Evolutionary conservation across 2,888 invertebrate genomes (phyloP).

Genomic region (Phengaris alcon): DNA sequence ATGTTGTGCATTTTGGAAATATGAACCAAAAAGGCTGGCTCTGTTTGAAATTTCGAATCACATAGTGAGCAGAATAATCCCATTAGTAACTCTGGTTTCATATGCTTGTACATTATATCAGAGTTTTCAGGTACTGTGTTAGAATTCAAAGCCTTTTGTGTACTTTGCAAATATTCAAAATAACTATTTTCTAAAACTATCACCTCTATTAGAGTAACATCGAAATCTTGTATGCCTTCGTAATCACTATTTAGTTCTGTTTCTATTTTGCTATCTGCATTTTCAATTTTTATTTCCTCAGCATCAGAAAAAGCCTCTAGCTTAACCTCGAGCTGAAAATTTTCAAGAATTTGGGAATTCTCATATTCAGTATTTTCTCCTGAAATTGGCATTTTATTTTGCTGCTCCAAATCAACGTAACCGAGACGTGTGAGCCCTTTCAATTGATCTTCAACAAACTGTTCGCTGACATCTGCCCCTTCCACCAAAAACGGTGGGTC

Average conservation of each 20-base stretch:
- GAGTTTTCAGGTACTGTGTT: constrained; percentile 55
- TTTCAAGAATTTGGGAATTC: constrained; percentile 36
- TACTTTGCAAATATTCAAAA: constrained; percentile 58
- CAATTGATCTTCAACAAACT: constrained; percentile 59
- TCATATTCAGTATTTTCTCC: constrained; percentile 34
- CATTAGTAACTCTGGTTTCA: constrained; percentile 45
- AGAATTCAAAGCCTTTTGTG: constrained; percentile 51
- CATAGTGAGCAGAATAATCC: constrained; percentile 60
- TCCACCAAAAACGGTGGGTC: constrained; percentile 60
- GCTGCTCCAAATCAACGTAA: constrained; percentile 57
- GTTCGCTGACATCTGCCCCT: constrained; percentile 63
- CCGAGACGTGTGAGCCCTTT: constrained; percentile 55
- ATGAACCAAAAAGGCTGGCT: constrained; percentile 52
- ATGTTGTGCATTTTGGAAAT: constrained; percentile 64
- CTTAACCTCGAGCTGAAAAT: constrained; percentile 50
- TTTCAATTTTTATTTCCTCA: constrained; percentile 40
- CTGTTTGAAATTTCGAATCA: constrained; percentile 48
- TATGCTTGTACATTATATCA: constrained; percentile 53
- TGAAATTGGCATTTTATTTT: constrained; percentile 34
- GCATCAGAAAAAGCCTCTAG: constrained; percentile 45
- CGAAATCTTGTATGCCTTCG: constrained; percentile 67
- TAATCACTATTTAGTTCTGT: constrained; percentile 46
- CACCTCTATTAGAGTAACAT: constrained; percentile 67
- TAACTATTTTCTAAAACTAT: constrained; percentile 66
- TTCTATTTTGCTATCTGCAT: constrained; percentile 37